Conservation (phyloP, 1,140 invertebrate genomes). For the Coptotermes formosanus region DNA sequence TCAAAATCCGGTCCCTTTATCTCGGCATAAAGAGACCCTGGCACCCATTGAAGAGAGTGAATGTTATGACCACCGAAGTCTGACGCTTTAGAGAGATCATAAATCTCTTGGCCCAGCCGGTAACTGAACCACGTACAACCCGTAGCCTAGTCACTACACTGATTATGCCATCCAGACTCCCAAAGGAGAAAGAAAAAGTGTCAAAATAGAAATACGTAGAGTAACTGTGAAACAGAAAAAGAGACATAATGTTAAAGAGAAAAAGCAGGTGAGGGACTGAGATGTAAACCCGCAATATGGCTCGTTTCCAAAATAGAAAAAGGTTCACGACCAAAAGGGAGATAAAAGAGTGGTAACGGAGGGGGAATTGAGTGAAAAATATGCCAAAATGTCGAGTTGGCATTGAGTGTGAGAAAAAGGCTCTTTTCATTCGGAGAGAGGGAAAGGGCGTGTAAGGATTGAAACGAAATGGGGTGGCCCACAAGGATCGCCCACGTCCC, state of each 20-base stretch:
- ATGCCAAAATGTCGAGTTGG: background rate
- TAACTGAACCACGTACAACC: too few species aligned
- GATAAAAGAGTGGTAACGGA: background rate
- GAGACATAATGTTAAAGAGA: background rate
- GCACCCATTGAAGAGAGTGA: too few species aligned
- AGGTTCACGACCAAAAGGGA: background rate
- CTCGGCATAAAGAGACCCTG: too few species aligned
- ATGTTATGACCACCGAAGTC: too few species aligned
- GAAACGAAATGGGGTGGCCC: background rate
- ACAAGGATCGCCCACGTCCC: background rate
- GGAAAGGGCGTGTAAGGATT: background rate
- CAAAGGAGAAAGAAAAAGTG: background rate
- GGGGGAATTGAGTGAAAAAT: background rate
- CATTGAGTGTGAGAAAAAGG: background rate
- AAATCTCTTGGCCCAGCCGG: too few species aligned
- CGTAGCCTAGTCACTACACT: too few species aligned
- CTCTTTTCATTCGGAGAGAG: background rate
- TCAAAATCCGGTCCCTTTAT: too few species aligned
- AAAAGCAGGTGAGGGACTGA: background rate
- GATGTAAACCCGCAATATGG: background rate
- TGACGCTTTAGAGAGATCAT: too few species aligned
- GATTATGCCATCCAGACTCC: too few species aligned
- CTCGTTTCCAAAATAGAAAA: background rate
- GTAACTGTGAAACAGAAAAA: background rate
- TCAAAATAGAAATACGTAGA: background rate